Conservation (phyloP, 1,140 invertebrate genomes). For the Chionoecetes opilio region DNA sequence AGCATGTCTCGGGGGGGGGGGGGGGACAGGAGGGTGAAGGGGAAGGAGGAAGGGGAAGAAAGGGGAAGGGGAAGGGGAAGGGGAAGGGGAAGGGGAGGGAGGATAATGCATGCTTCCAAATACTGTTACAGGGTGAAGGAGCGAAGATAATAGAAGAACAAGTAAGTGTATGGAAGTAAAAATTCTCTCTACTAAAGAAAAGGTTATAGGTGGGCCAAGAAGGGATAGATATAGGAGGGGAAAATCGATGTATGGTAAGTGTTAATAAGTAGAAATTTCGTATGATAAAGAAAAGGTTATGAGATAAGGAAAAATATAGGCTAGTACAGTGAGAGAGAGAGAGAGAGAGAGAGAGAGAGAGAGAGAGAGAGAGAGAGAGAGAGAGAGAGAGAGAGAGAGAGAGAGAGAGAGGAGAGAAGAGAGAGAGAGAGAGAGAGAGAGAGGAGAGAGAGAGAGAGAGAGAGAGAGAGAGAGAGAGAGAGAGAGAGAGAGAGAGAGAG, state of each 20-base stretch:
- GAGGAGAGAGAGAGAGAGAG: neutral
- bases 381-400: slow-evolving; percentile 7
- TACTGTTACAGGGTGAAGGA: no score
- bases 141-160: no score
- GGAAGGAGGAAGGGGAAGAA: neutral
- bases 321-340: no score
- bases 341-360: no score
- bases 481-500: slow-evolving; percentile 60
- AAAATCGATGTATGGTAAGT: neutral
- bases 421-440: neutral
- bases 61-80: neutral
- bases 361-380: neutral
- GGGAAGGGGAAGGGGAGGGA: neutral
- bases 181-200: no score
- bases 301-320: no score
- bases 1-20: neutral
- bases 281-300: no score
- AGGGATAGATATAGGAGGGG: neutral
- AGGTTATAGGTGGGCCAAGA: no score
- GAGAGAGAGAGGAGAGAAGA: neutral
- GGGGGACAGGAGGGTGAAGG: neutral
- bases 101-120: neutral
- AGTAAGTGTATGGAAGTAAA: no score
- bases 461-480: slow-evolving; percentile 60
- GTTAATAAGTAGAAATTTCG: no score